Evolutionary conservation across 1,140 invertebrate genomes (phyloP), one percentile per base, ranked within the genome.

Genomic region (Limonius californicus): DNA sequence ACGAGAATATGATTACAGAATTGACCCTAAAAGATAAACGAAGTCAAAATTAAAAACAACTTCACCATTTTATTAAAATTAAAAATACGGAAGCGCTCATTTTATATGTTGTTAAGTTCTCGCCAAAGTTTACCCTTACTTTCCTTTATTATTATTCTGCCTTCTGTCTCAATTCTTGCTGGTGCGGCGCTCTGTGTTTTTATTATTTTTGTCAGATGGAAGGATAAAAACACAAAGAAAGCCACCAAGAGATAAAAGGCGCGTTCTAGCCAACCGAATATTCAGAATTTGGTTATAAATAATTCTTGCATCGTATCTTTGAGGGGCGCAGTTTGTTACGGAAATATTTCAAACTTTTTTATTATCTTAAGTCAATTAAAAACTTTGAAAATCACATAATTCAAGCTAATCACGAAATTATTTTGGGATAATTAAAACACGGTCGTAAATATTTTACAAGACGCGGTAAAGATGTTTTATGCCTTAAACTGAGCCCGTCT

Each of bases 381-480:
- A 55, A 55, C 20, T 23, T 55, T 32, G 14, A 55, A 27, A 55
- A 50, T 30, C 50, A 47, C 42, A 62, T 62, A 62, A 62, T 53
- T 62, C 61, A 62, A 57, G 14, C 53, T 56, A 57, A 62, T 62
- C 43, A 62, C 43, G 61, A 57, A 57, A 62, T 62, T 62, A 62
- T 54, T 62, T 57, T 54, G 53, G 55, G 47, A 62, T 62, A 62
- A 62, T 62, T 62, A 62, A 62, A 62, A 62, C 61, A 57, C n/a
- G 61, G 15, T 15, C 61, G 53, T 62, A 57, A 56, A 62, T 62
- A 62, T 62, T 62, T 62, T 62, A 61, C 54, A 57, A 62, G 30
- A 57, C 45, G 61, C 61, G 61, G 61, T 62, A 57, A 62, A 62
- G 61, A 62, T 62, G 61, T 57, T 62, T 62, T 62, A 62, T 39